Evolutionary conservation across 2,797 vertebrate species (phyloP).

Genomic region (Mallotus villosus): DNA sequence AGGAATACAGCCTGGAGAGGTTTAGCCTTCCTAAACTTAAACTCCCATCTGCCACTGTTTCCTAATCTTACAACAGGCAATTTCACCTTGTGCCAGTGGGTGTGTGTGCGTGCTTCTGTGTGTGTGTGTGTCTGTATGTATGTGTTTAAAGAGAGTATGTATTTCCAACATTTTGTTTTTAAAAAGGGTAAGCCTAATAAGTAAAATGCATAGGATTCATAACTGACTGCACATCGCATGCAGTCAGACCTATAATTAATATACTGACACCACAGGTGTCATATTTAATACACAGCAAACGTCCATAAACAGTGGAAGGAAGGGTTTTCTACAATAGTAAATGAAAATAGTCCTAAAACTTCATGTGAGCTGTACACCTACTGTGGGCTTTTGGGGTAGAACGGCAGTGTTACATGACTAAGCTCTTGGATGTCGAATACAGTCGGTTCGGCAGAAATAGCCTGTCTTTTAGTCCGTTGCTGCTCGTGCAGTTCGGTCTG

Average conservation of each 20-base stretch:
- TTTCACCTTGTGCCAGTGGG: neutral
- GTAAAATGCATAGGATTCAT: no score
- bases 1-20: no score
- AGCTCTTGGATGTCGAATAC: constrained; percentile 98
- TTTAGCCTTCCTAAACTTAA: no score
- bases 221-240: neutral
- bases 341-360: neutral
- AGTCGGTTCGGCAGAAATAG: constrained; percentile 96
- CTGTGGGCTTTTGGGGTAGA: constrained; percentile 98
- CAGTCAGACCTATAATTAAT: neutral
- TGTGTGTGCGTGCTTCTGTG: constrained; percentile 5
- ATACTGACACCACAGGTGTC: constrained; percentile 56
- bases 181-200: no score
- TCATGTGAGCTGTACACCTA: constrained; percentile 75
- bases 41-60: no score
- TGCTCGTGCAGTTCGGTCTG: constrained; percentile 88
- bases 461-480: constrained; percentile 95
- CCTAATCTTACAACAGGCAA: neutral
- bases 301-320: neutral
- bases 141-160: neutral
- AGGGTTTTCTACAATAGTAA: no score
- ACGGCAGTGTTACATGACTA: constrained; percentile 96
- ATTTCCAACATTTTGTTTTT: no score
- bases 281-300: constrained; percentile 60
- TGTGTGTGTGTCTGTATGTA: constrained; percentile 2